phyloP scores from a whole-genome alignment of 2,888 invertebrate genomes.

The Leucophenga montana region DNA sequence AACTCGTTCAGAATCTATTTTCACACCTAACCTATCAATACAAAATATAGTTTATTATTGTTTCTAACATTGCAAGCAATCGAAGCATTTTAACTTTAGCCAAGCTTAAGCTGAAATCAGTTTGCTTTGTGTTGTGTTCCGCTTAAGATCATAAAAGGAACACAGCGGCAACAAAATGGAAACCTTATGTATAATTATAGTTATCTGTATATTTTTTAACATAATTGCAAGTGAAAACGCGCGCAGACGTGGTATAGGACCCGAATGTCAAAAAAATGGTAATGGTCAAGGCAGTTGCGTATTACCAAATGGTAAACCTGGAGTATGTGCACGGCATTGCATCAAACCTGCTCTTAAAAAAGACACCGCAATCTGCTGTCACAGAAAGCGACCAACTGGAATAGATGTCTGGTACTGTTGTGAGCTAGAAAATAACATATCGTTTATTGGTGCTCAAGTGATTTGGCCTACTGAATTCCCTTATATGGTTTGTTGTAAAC shows the following conservation, averaged over 20 bases:
- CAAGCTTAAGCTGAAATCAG: no score
- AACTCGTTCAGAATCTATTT: no score
- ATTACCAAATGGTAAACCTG: background rate
- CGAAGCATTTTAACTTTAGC: no score
- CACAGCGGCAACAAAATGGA: no score
- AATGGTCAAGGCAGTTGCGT: background rate
- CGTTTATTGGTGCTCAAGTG: background rate
- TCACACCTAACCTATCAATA: no score
- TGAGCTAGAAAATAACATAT: background rate
- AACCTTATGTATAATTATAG: no score
- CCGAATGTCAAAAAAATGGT: background rate
- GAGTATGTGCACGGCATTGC: background rate
- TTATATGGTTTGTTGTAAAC: conserved; percentile 5
- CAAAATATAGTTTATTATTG: no score
- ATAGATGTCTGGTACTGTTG: conserved; percentile 9
- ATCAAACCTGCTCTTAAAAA: background rate
- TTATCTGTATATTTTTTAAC: no score
- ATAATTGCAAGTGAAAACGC: no score
- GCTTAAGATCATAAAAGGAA: no score
- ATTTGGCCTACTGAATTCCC: background rate
- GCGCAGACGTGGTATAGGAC: background rate
- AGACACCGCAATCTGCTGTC: background rate
- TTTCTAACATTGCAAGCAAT: no score
- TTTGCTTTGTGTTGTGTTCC: no score
- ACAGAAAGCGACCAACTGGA: background rate